Evolutionary conservation across 1,140 invertebrate genomes (phyloP), one percentile per base, ranked within the genome.

Genomic region (Drosophila ercepeae): DNA sequence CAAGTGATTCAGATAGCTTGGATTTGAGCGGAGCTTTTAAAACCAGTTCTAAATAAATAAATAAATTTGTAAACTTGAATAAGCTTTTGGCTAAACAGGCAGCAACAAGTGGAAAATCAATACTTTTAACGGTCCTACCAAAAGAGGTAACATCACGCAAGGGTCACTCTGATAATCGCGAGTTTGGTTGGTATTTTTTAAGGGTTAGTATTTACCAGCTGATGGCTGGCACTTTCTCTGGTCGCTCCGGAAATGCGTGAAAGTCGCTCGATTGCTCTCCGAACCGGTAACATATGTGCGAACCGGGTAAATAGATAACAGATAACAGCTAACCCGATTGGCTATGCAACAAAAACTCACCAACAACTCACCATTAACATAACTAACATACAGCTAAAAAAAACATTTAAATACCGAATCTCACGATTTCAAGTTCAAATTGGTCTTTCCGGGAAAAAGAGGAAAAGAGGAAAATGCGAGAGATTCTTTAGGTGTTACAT

Each of bases 1-100:
- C 64, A 9, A 53, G 52, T 75, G 75, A 81, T 41, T 82, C 57
- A 67, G 73, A 75, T 39, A 70, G 65, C 65, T 70, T 71, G 69
- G 25, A 42, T 21, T 36, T 27, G 39, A 34, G 42, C 27, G 42
- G 65, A 39, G 65, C 25, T 34, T 69, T 55, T 70, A 36, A 41
- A 32, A 73, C 69, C 69, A 34, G 69, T 73, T 73, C 42, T 63
- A 52, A 25, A n/a, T n/a, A n/a, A n/a, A n/a, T n/a, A n/a, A 72
- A 73, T 63, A n/a, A 49, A 54, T 63, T 53, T 19, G n/a, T 2
- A 61, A 61, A 32, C 60, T 1, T 25, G 54, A 41, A 49, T 32
- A 19, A 71, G 55, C 54, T 71, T 68, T 50, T 23, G 6, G 25
- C 29, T 59, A 23, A 14, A 11, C n/a, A 13, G 8, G 39, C 41